Base-by-base conservation (phyloP, 1,140 invertebrate genomes). In the Globodera rostochiensis region DNA sequence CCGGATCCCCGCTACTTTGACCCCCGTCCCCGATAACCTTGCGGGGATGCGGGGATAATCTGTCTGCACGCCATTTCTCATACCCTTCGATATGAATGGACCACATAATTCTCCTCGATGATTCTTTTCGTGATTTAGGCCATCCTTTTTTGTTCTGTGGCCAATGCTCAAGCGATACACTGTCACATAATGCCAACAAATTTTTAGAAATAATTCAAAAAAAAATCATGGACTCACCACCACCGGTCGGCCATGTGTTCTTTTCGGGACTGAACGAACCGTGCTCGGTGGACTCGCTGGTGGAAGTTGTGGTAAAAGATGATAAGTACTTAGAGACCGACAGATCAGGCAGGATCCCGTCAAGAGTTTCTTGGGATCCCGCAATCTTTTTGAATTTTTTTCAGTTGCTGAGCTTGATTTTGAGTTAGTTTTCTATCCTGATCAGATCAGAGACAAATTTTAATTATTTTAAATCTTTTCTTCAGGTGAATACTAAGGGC, bases 241-340 rank as follows among this genome's bases (percentile, higher is more conserved):
- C 83, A 15, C 60, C 45, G 15, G 60, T 84, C 7, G 82, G 82
- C 15, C 83, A 94, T 90, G 95, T 96, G 70, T 94, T 93, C 60
- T 94, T 95, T 13, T 87, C 88, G 19, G 95, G 95, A 80, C 95
- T 97, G 92, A 87, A 87, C n/a, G 95, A 96, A 74, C 96, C 95
- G 36, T 97, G 96, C 91, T 94, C 95, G 21, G 92, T 97, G 53
- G 96, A 96, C 83, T 95, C 94, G 79, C 93, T 96, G 75, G 96
- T 97, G 7, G 96, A 98, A 93, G 94, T 98, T 84, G 93, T 96
- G 91, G 96, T 98, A 90, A 95, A 86, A 85, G 25, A 25, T 25
- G 86, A 88, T 36, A 87, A 87, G 69, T 87, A 86, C n/a, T 87
- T 86, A 57, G 86, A 85, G 36, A 36, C 36, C 36, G 36, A 1